Evolutionary conservation across 2,113 vertebrate genomes (phyloP).

Genomic region (Girardinichthys multiradiatus): DNA sequence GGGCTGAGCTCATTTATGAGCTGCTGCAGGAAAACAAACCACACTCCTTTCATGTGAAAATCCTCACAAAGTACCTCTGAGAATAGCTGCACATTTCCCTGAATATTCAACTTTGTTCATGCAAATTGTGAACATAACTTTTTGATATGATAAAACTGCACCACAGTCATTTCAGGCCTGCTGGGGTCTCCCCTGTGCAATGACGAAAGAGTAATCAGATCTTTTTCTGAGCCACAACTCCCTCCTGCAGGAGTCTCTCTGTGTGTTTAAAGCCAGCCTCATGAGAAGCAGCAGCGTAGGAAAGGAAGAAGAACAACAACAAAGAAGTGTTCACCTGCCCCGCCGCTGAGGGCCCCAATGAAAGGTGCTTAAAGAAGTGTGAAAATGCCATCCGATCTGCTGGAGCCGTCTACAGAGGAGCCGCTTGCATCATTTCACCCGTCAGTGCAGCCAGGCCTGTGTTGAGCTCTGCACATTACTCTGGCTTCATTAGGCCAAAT

Average conservation of each 20-base stretch:
- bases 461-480: slow-evolving; percentile 54
- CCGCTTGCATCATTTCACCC: slow-evolving; percentile 37
- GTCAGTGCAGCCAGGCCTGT: slow-evolving; percentile 33
- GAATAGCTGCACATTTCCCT: slow-evolving; percentile 26
- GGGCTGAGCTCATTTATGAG: slow-evolving; percentile 88
- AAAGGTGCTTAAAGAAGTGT: slow-evolving; percentile 60
- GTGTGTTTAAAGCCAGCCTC: slow-evolving; percentile 9
- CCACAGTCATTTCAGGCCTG: slow-evolving; percentile 13
- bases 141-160: slow-evolving; percentile 34
- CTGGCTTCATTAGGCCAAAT: slow-evolving; percentile 64
- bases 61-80: slow-evolving; percentile 41
- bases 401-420: slow-evolving; percentile 41
- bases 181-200: neutral
- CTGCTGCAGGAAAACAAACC: slow-evolving; percentile 64
- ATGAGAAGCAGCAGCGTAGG: slow-evolving; percentile 1
- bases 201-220: slow-evolving; percentile 34
- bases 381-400: slow-evolving; percentile 56
- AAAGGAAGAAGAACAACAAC: slow-evolving; percentile 1
- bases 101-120: slow-evolving; percentile 47
- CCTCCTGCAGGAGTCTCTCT: neutral
- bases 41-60: slow-evolving; percentile 53
- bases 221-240: slow-evolving; percentile 27
- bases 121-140: slow-evolving; percentile 51
- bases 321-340: slow-evolving; percentile 30
- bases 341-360: slow-evolving; percentile 28